A percentile compares a stretch with the other conserved stretches of the same genome.
These are phyloP conservation scores for Ostrea edulis DNA, from an alignment of 1,140 invertebrate species.

Conservation along the genomic window DNA sequence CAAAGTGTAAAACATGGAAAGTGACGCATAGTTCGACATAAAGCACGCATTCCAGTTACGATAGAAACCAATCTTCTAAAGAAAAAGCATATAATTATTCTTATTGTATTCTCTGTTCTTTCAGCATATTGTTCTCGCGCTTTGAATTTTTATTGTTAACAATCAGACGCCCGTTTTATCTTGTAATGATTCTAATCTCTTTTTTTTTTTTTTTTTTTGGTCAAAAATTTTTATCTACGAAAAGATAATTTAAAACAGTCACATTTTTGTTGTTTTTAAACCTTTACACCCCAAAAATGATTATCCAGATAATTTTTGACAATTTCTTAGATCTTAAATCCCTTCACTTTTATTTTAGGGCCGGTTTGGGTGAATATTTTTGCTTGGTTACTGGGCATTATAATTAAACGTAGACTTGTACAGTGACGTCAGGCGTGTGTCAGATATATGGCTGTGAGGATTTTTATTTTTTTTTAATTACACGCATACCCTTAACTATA, in stretches of 20 bases:
- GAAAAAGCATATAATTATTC: background rate
- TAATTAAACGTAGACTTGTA: no score
- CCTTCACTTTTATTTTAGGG: no score
- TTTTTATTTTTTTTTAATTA: no score
- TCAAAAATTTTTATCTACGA: background rate
- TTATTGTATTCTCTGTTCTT: background rate
- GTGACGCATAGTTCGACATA: constrained; percentile 21
- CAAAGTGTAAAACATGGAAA: constrained; percentile 34
- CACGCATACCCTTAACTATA: no score
- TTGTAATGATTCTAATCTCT: background rate
- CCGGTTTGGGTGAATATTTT: no score
- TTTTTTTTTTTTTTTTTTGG: background rate
- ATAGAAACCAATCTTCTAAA: background rate
- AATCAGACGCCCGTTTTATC: background rate
- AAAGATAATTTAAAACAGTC: background rate
- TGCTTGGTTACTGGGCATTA: no score
- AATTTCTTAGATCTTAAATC: no score
- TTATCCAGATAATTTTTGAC: no score
- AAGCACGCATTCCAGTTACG: constrained; percentile 24
- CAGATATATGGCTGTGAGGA: no score
- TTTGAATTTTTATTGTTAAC: background rate
- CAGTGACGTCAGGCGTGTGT: no score
- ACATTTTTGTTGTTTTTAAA: background rate
- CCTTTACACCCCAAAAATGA: background rate
- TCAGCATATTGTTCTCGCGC: background rate